phyloP scores from a whole-genome alignment of 2,888 invertebrate genomes.

The Hydriomena furcata region DNA sequence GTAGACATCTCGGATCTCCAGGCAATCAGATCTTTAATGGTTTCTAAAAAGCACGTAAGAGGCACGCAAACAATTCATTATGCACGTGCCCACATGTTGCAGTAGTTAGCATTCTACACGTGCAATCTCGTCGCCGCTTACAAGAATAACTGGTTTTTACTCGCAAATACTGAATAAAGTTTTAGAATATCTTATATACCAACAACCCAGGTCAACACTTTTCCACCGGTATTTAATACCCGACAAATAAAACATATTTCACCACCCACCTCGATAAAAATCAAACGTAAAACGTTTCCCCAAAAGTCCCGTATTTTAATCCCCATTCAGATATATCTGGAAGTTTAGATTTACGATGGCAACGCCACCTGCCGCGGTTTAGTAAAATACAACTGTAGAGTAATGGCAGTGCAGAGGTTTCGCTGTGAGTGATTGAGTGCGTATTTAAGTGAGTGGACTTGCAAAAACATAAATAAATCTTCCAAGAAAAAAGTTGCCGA shows the following conservation, averaged over 20 bases:
- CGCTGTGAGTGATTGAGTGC: background rate
- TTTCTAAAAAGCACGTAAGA: too few relatives aligned
- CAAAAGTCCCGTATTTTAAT: conserved; percentile 36
- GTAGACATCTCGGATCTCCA: too few relatives aligned
- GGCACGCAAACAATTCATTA: too few relatives aligned
- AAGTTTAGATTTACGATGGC: conserved; percentile 39
- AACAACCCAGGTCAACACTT: background rate
- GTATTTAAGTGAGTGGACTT: background rate
- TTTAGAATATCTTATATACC: too few relatives aligned
- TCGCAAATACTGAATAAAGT: too few relatives aligned
- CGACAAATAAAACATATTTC: conserved; percentile 7
- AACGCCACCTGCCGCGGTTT: conserved; percentile 37
- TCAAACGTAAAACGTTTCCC: conserved; percentile 26
- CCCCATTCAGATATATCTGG: conserved; percentile 34
- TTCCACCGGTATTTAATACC: conserved; percentile 2
- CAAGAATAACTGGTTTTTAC: too few relatives aligned
- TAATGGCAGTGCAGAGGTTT: conserved; percentile 17
- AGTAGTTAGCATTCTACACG: too few relatives aligned
- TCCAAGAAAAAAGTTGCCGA: background rate
- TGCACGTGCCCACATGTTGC: too few relatives aligned
- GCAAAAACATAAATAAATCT: background rate
- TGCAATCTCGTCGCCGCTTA: too few relatives aligned
- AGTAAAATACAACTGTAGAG: conserved; percentile 32
- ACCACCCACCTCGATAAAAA: conserved; percentile 24
- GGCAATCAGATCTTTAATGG: too few relatives aligned